Evolutionary conservation across 2,113 vertebrate genomes (phyloP), one percentile per base, ranked within the genome.

Genomic region (Aythya baeri): DNA sequence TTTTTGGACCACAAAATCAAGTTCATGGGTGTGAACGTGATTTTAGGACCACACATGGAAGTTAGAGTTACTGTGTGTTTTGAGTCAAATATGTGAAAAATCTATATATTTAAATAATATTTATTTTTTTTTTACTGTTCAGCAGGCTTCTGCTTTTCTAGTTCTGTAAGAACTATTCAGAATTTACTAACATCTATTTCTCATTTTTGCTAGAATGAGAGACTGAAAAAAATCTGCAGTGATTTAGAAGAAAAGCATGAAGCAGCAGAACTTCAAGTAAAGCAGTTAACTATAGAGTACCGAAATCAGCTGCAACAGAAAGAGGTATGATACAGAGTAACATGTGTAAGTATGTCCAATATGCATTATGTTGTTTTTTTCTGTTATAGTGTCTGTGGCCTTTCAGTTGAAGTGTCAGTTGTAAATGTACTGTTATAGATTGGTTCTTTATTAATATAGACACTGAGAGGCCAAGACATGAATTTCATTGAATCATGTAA

Each of bases 201-300:
- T 68, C 38, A 77, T 95, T 62, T 92, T 79, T 96, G 50, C 52
- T 97, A 99, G 99, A 98, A 99, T 32, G 99, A 99, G 49, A 98
- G 99, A 83, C 93, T 99, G 94, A 99, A 97, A 91, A 98, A 98
- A 79, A 92, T 98, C 75, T 98, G 99, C 31, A 96, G 94, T 36
- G 99, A 99, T 90, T 97, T 99, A 16, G 99, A 99, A 97, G 99
- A 99, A 97, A 99, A 99, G 80, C 98, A 98, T 55, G 99, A 99
- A 96, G 98, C 98, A 23, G 98, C 99, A 22, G 99, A 99, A 85
- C 98, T 99, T 95, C 99, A 99, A 88, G 98, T 98, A 92, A 99
- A 99, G 88, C 98, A 98, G 43, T 98, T 99, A 46, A 99, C 99
- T 44, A 9, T 98, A 13, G 99, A 99, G 83, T 99, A 99, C 94